Evolutionary conservation across 2,888 invertebrate species (phyloP), one percentile per base, ranked within the genome.

Genomic region (Chesias legatella): DNA sequence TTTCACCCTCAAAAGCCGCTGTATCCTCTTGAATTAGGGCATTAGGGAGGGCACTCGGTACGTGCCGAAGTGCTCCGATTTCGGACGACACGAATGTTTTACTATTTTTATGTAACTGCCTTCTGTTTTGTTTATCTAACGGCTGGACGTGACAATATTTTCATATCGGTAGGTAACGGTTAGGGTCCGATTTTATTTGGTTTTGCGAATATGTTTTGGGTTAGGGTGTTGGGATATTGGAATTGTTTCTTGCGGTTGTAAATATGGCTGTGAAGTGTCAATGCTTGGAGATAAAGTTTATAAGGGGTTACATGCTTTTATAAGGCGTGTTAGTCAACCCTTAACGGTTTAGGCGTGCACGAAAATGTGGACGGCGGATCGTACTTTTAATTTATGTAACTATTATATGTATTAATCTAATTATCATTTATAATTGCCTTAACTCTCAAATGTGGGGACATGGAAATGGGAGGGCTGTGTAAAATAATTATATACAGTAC

Each of bases 41-140:
- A 48, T 53, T 48, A 51, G 42, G 44, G 33, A 42, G 41, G 34
- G 33, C 39, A 41, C 39, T 43, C 25, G 22, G 34, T 50, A 55
- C 54, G 54, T 55, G 54, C 49, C 40, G 32, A 41, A 54, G 54
- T 45, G 38, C 38, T 31, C 38, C 48, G 47, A 49, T 42, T 51
- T 51, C 29, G 48, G 43, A 48, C 51, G 51, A 23, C 7, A 24
- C 13, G 6, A 29, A 41, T 44, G 47, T 47, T 44, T 44, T 43
- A 42, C 36, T 47, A 48, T 48, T 43, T 48, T 47, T 44, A 48
- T 48, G 44, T 47, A 40, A 45, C 40, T 34, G 44, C 28, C 41
- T 32, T 40, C 45, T 45, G 38, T 51, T 47, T 51, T 51, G 48
- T 48, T 40, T 48, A 48, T 45, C 33, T 46, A 44, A 48, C 39